Conservation (phyloP, 2,113 vertebrate species). For the Archilochus colubris region DNA sequence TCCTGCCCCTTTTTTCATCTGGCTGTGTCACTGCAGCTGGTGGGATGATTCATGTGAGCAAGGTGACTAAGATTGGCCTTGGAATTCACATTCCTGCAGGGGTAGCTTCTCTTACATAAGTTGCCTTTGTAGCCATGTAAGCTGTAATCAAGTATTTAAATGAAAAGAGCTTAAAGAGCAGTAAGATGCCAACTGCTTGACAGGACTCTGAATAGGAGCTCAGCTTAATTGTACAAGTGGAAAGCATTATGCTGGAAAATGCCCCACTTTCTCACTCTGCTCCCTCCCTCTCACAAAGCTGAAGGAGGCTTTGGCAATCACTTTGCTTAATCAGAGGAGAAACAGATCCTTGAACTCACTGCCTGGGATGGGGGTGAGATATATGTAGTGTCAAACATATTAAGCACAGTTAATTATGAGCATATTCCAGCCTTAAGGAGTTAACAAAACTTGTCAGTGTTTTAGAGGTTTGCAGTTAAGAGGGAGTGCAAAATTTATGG, state of each 20-base stretch:
- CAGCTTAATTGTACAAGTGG: neutral
- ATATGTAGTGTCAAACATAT: neutral
- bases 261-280: conserved; percentile 36
- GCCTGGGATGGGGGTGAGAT: neutral
- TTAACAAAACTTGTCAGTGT: neutral
- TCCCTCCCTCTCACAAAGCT: conserved; percentile 23
- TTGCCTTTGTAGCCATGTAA: conserved; percentile 19
- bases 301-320: neutral
- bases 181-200: neutral
- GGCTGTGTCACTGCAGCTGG: conserved; percentile 36
- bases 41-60: conserved; percentile 20
- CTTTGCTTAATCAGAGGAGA: conserved; percentile 36
- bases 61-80: conserved; percentile 45
- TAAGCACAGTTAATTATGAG: neutral
- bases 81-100: conserved; percentile 27
- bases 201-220: neutral
- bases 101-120: conserved; percentile 35
- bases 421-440: neutral
- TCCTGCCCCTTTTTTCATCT: conserved; percentile 7
- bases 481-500: neutral
- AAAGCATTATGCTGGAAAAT: conserved; percentile 48
- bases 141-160: conserved; percentile 52
- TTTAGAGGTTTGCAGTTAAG: neutral
- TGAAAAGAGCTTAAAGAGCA: conserved; percentile 53
- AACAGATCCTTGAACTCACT: neutral